phyloP scores from a whole-genome alignment of 23 tunicate species.

The Ciona savignyi region DNA sequence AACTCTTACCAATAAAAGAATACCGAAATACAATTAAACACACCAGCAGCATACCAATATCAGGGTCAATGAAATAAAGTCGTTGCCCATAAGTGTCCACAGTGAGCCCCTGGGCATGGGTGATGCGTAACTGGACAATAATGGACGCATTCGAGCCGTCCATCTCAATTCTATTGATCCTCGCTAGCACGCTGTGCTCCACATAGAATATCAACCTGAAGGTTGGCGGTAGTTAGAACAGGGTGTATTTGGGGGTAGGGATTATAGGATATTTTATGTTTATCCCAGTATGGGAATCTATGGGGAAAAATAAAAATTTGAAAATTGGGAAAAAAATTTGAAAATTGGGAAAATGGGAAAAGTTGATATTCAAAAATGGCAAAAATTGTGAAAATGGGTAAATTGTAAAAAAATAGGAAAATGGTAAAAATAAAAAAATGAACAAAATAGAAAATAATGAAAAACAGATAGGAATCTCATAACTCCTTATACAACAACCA shows the following conservation, averaged over 20 bases:
- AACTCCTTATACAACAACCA: too few species aligned
- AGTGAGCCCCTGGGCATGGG: background rate
- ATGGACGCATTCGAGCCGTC: background rate
- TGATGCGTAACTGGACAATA: slow-evolving; percentile 2
- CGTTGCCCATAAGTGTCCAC: slow-evolving; percentile 10
- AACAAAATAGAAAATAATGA: too few species aligned
- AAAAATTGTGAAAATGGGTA: too few species aligned
- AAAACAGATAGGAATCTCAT: too few species aligned
- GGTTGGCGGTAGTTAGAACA: background rate
- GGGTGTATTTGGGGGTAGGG: background rate
- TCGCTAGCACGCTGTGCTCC: background rate
- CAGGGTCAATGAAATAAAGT: background rate
- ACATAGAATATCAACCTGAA: slow-evolving; percentile 2
- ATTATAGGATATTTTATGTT: background rate
- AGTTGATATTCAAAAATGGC: too few species aligned
- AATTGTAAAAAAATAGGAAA: too few species aligned
- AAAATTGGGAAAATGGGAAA: too few species aligned
- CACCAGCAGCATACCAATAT: background rate
- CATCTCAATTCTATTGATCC: background rate
- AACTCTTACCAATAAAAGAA: too few species aligned
- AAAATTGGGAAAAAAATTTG: too few species aligned
- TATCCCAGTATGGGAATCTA: too few species aligned
- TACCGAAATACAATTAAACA: background rate
- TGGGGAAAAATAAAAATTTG: too few species aligned
- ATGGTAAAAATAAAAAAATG: too few species aligned